These are phyloP conservation scores for Drosophila pseudotalamancana DNA, from an alignment of 2,888 invertebrate species.

Conservation along the genomic window DNA sequence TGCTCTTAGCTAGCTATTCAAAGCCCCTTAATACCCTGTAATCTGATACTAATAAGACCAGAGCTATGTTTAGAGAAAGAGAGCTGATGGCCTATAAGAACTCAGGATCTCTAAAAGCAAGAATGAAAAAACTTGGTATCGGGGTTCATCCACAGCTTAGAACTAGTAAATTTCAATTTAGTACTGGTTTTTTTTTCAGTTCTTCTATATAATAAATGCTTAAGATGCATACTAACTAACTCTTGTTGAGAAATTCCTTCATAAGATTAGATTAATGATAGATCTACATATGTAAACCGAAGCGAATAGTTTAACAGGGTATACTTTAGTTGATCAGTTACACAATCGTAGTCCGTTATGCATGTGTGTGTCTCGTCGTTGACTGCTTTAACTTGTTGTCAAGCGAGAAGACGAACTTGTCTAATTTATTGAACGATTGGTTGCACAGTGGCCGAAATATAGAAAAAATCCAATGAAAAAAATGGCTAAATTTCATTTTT, in stretches of 20 bases:
- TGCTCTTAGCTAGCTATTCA: background rate
- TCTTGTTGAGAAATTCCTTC: too few relatives aligned
- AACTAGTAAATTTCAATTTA: too few relatives aligned
- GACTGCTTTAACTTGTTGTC: constrained; percentile 46
- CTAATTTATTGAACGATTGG: constrained; percentile 38
- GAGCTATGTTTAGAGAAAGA: too few relatives aligned
- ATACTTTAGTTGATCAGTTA: background rate
- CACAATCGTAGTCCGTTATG: background rate
- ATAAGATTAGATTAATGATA: too few relatives aligned
- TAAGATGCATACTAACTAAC: too few relatives aligned
- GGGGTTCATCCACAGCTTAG: too few relatives aligned
- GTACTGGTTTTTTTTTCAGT: too few relatives aligned
- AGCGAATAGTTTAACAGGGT: background rate
- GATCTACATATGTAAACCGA: background rate
- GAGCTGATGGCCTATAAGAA: too few relatives aligned
- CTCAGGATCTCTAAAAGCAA: background rate
- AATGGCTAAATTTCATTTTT: background rate
- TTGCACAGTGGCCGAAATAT: constrained; percentile 5
- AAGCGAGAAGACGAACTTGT: constrained; percentile 35
- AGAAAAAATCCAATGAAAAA: background rate
- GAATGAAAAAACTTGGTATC: background rate
- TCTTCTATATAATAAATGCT: too few relatives aligned
- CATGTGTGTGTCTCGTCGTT: background rate
- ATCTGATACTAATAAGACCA: background rate
- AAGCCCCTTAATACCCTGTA: constrained; percentile 5